Conservation (phyloP, 2,797 vertebrate species). For the Myotis planiceps region DNA sequence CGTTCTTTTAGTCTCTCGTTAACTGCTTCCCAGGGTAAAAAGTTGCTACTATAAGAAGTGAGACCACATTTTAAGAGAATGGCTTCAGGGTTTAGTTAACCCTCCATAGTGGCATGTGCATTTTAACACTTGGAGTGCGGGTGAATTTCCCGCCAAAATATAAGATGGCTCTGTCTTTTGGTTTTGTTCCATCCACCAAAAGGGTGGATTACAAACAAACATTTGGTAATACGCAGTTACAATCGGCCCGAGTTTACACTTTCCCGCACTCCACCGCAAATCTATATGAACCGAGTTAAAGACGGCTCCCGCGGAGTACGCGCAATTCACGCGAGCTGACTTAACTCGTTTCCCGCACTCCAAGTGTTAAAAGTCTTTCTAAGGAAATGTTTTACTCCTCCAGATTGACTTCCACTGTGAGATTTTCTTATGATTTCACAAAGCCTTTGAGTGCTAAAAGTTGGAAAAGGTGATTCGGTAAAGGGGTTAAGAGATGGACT, state of each 20-base stretch:
- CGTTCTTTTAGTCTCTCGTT: not conserved
- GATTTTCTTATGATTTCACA: not conserved
- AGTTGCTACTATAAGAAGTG: not conserved
- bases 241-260: no score
- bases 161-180: no score
- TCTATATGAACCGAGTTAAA: no score
- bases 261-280: no score
- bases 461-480: not conserved
- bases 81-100: not conserved
- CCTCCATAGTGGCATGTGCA: not conserved
- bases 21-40: not conserved
- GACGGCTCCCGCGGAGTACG: no score
- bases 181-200: no score
- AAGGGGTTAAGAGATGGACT: not conserved
- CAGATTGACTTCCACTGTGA: not conserved
- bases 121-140: no score
- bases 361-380: not conserved
- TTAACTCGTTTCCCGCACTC: no score
- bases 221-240: no score
- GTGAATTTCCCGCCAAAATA: no score
- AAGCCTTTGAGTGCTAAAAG: not conserved
- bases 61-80: not conserved
- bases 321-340: no score
- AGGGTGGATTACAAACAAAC: no score
- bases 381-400: not conserved